Evolutionary conservation across 2,888 invertebrate species (phyloP), one percentile per base, ranked within the genome.

Genomic region (Enchytraeus crypticus): DNA sequence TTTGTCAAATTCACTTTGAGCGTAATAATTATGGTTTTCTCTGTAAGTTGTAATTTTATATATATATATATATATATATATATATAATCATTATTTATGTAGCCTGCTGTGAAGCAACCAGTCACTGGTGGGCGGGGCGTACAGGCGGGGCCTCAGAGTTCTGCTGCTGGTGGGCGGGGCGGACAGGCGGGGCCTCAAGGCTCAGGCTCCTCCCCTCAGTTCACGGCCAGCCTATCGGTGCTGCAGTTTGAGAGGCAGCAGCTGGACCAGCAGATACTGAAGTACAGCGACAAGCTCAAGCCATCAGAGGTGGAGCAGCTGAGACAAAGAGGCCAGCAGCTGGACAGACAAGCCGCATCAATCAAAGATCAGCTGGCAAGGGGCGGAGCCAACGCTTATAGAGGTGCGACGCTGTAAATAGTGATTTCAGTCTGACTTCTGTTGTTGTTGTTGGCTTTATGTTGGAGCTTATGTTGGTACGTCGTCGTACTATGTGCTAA

Each of bases 211-310:
- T 57, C 57, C 0, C 53, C 58, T 2, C 26, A 30, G 5, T 45
- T 30, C 21, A 21, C 30, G 34, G 70, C 67, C 0, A 76, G 76
- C 66, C 72, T 78, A 68, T 76, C 77, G 61, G 78, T 78, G 8
- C 63, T 78, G 30, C 73, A 72, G 61, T 76, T 69, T 69, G 78
- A 78, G 63, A 74, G 72, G 65, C 74, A 75, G 60, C 71, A 71
- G 49, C 66, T 77, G 45, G 77, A 77, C 64, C 71, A 74, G 67
- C 75, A 76, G 76, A 72, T 76, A 30, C 65, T 69, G 5, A 69
- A 71, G 62, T 67, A 74, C 64, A 70, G 71, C 58, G 73, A 72
- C 60, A 72, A 72, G 63, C 62, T 77, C 51, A 74, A 68, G 47
- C 61, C 67, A 21, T 65, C 71, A 8, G 74, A 76, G 65, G 64